Conservation (phyloP, 2,888 invertebrate genomes). For the Eurytoma californica region DNA sequence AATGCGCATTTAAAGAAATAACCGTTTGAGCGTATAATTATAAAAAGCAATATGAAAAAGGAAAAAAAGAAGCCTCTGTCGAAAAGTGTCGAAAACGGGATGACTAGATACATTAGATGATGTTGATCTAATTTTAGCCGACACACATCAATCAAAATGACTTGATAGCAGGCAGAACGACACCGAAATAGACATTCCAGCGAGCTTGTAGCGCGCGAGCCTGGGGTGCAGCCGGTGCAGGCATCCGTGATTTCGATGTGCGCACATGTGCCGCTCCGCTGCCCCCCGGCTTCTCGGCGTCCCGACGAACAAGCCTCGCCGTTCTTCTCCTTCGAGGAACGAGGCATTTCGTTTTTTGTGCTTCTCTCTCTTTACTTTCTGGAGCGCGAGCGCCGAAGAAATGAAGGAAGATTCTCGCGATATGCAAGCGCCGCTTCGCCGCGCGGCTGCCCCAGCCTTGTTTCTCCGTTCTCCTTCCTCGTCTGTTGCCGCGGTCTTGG, state of each 20-base stretch:
- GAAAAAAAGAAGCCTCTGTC: too few species aligned
- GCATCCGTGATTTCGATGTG: conserved; percentile 3
- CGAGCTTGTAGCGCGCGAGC: background rate
- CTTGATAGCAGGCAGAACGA: background rate
- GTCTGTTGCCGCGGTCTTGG: background rate
- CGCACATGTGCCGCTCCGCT: background rate
- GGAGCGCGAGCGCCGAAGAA: background rate
- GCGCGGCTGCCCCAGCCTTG: conserved; percentile 3
- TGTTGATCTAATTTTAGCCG: too few species aligned
- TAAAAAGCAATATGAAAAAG: too few species aligned
- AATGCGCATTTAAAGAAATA: too few species aligned
- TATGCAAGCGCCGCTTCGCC: background rate
- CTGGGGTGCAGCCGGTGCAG: background rate
- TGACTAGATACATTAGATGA: too few species aligned
- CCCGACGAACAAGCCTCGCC: conserved; percentile 12
- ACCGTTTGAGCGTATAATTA: too few species aligned
- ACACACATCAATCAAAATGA: too few species aligned
- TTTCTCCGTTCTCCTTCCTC: background rate
- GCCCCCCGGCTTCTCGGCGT: background rate
- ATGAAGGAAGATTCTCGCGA: conserved; percentile 4
- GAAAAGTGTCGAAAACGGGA: too few species aligned
- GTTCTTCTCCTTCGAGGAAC: conserved; percentile 5
- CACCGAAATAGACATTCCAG: background rate
- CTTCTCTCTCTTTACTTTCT: background rate
- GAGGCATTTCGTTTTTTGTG: conserved; percentile 6